phyloP scores from a whole-genome alignment of 1,140 invertebrate genomes.

The Rhagoletis zephyria region DNA sequence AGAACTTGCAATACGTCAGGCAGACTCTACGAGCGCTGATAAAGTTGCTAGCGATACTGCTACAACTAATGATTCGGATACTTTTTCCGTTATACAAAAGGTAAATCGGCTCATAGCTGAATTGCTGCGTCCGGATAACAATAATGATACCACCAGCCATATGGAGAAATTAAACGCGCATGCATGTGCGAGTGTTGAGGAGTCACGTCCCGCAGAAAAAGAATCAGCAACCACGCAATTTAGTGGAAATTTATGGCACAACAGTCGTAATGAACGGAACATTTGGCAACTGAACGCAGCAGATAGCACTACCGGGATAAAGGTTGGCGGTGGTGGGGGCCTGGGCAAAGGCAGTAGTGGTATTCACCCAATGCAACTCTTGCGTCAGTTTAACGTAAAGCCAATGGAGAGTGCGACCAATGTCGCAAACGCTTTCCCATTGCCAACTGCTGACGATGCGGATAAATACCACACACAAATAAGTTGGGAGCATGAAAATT shows the following conservation, averaged over 20 bases:
- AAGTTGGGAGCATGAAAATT: slow-evolving; percentile 61
- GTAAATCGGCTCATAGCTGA: slow-evolving; percentile 57
- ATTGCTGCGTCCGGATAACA: slow-evolving; percentile 58
- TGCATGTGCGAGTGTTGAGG: not conserved
- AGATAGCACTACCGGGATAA: not conserved
- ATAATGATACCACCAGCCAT: not conserved
- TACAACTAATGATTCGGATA: slow-evolving; percentile 20
- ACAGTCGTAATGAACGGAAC: slow-evolving; percentile 19
- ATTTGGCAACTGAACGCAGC: slow-evolving; percentile 54
- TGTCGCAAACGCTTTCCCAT: not conserved
- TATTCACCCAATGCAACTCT: slow-evolving; percentile 52
- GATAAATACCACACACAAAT: slow-evolving; percentile 44
- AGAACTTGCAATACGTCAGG: not conserved
- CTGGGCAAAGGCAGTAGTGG: not conserved
- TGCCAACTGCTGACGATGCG: not conserved
- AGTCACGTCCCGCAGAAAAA: not conserved
- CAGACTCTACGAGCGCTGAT: not conserved
- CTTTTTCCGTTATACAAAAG: slow-evolving; percentile 49
- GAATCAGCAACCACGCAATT: slow-evolving; percentile 35
- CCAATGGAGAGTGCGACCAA: slow-evolving; percentile 4
- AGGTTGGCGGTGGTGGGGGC: not conserved
- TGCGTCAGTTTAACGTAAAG: slow-evolving; percentile 45
- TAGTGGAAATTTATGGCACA: slow-evolving; percentile 21
- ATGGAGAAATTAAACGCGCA: slow-evolving; percentile 11
- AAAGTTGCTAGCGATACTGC: no score